Percentiles rank a stretch among this genome's conserved stretches.
These are phyloP conservation scores for Stegana nigrithorax DNA, from an alignment of 2,888 invertebrate genomes.

Conservation along the genomic window DNA sequence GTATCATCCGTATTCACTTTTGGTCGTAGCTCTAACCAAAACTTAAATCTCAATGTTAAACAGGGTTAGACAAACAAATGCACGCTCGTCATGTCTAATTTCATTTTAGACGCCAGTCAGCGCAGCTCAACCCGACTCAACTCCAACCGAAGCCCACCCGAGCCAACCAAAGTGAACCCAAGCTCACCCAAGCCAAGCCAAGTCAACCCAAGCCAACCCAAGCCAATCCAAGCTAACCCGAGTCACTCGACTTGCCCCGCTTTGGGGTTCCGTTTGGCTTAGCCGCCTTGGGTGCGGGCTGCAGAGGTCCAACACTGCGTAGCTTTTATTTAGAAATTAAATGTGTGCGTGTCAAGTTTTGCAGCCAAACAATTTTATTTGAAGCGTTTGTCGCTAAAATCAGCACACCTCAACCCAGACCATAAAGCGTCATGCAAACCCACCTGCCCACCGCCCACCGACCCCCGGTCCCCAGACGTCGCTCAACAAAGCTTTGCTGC, in stretches of 20 bases:
- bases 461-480: background rate
- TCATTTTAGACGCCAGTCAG: background rate
- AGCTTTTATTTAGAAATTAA: conserved; percentile 16
- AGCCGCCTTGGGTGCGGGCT: too few relatives aligned
- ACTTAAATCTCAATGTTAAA: background rate
- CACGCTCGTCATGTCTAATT: conserved; percentile 12
- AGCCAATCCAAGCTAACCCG: too few relatives aligned
- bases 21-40: background rate
- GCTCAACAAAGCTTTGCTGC: background rate
- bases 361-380: conserved; percentile 48
- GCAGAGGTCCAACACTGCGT: too few relatives aligned
- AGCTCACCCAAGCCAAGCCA: too few relatives aligned
- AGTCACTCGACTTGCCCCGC: too few relatives aligned
- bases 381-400: conserved; percentile 6
- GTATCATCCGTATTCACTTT: background rate
- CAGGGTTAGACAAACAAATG: conserved; percentile 10
- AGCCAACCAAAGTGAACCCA: too few relatives aligned
- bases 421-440: conserved; percentile 40
- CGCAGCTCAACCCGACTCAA: background rate
- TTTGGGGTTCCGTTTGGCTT: too few relatives aligned
- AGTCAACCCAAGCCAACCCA: too few relatives aligned
- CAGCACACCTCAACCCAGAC: conserved; percentile 24
- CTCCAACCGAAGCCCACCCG: background rate
- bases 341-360: conserved; percentile 54
- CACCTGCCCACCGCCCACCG: conserved; percentile 17